Evolutionary conservation across 23 tunicate species (phyloP).

Genomic region (Trididemnum clinides): DNA sequence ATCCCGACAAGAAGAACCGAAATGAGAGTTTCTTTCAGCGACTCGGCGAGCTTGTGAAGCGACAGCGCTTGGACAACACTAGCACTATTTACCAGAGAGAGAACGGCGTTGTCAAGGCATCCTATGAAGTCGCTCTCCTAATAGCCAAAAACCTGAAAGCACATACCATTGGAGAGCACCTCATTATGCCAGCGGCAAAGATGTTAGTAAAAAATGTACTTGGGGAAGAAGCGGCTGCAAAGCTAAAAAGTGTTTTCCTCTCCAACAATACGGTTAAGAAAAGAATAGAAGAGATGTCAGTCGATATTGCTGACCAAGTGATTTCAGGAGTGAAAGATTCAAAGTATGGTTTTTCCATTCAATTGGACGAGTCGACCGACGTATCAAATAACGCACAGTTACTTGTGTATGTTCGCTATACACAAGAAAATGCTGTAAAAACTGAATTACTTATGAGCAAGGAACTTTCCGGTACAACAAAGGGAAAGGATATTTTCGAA

Average conservation of each 20-base stretch:
- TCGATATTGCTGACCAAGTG: conserved; percentile 48
- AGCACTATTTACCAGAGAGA: conserved; percentile 49
- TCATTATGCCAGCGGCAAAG: conserved; percentile 55
- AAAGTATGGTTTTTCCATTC: conserved; percentile 41
- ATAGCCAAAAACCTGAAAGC: conserved; percentile 64
- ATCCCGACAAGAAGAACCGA: conserved; percentile 53
- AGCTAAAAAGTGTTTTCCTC: conserved; percentile 48
- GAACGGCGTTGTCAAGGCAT: conserved; percentile 50
- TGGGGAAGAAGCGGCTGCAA: conserved; percentile 53
- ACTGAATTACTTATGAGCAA: conserved; percentile 50
- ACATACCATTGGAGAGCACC: conserved; percentile 60
- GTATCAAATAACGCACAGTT: conserved; percentile 34
- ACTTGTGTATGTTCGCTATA: conserved; percentile 53
- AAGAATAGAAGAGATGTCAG: conserved; percentile 56
- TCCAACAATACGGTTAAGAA: conserved; percentile 46
- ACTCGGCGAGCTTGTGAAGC: conserved; percentile 59
- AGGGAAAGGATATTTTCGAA: conserved; percentile 37
- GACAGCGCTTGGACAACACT: conserved; percentile 68
- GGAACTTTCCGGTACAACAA: conserved; percentile 50
- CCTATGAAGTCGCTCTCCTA: conserved; percentile 50
- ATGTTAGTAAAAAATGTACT: conserved; percentile 45
- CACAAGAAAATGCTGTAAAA: conserved; percentile 49
- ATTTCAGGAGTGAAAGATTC: conserved; percentile 41
- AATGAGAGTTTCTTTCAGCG: conserved; percentile 61
- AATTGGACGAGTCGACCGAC: conserved; percentile 52